Conservation (phyloP, 2,888 invertebrate species). For the Ectemnius cavifrons region DNA sequence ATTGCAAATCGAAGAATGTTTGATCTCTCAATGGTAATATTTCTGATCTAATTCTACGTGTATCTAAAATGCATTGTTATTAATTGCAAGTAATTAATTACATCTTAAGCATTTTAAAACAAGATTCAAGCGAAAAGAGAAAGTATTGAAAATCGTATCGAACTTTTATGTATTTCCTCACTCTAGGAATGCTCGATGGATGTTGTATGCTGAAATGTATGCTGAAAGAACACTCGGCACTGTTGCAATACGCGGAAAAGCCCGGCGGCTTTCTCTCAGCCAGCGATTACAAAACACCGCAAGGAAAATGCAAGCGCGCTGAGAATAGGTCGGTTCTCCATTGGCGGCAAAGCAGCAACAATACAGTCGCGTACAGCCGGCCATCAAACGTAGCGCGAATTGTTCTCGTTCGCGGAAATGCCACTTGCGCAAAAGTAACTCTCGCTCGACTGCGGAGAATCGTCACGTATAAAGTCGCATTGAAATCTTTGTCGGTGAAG, state of each 20-base stretch:
- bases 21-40: no score
- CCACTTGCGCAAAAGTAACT: no score
- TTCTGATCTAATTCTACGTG: no score
- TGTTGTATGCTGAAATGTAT: no score
- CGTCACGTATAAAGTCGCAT: neutral
- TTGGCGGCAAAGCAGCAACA: neutral
- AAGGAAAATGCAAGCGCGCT: constrained; percentile 18
- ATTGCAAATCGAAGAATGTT: no score
- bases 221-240: constrained; percentile 28
- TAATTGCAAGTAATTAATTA: no score
- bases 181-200: constrained; percentile 39
- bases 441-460: no score
- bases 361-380: neutral
- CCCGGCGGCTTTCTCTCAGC: constrained; percentile 20
- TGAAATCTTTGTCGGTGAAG: neutral
- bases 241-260: constrained; percentile 8
- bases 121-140: no score
- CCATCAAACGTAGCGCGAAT: neutral
- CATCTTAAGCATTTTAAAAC: no score
- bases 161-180: constrained; percentile 20
- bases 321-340: constrained; percentile 18
- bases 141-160: no score
- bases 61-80: no score
- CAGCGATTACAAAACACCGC: constrained; percentile 9
- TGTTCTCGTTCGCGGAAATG: neutral